Base-by-base conservation (phyloP, 2,888 invertebrate genomes). In the Pollenia labialis region DNA sequence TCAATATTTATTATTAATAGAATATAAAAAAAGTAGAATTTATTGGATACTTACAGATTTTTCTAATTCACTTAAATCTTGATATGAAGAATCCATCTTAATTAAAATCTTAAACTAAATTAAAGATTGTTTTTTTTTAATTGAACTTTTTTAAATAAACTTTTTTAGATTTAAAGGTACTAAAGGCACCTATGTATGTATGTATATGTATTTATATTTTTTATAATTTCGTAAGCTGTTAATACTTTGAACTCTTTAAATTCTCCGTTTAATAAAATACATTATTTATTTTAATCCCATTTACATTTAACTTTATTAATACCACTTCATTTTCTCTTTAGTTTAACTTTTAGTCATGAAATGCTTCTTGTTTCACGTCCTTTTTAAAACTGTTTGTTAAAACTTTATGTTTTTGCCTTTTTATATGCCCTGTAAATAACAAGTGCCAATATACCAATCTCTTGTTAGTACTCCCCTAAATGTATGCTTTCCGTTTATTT, bases 61-160 rank as follows among this genome's bases (percentile, higher is more conserved):
- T 90, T 92, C 92, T 88, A 92, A 88, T 44, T 92, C 91, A 85
- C 88, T 91, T 56, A 92, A 90, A 87, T 92, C 90, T 89, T 92
- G 92, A 88, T 92, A 92, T 81, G 81, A 89, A 89, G 72, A 90
- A 79, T 85, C 84, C 88, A 90, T 90, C 88, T 32, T 32, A 32
- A 32, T 32, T 32, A 32, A 32, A 32, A 23, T 23, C 23, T 23
- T 23, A 23, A 23, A 23, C 0, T 23, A 23, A 23, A 68, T 77
- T 76, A 7, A 18, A 42, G 18, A 12, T 64, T 52, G 18, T 14
- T 23, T 46, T 64, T 8, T 77, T 32, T 64, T 12, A 11, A 44
- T 52, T 12, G 40, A 32, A 32, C 42, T 42, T 62, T 42, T 16
- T 62, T 62, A n/a, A 58, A 32, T 7, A 0, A 58, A 58, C 6